Base-by-base conservation (phyloP, 2,888 invertebrate species). In the Andrena fulva region DNA sequence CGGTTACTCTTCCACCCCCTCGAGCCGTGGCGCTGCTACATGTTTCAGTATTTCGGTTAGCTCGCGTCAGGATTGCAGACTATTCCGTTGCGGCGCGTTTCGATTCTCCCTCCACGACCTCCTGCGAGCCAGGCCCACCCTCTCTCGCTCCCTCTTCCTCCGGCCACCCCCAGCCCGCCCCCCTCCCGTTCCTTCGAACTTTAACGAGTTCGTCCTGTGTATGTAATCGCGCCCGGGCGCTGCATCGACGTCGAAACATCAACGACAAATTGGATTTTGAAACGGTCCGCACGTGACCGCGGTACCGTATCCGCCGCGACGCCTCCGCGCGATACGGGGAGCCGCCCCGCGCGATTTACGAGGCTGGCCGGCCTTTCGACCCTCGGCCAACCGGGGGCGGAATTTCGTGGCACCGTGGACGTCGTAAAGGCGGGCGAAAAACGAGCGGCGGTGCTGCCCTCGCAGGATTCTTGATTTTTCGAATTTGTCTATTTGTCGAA, bases 251-350 rank as follows among this genome's bases (percentile, higher is more conserved):
- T 71, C 74, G 77, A 82, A 79, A 85, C 80, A 82, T 82, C 85
- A 77, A 69, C 79, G 85, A 82, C 82, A 85, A 85, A 85, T 85
- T 85, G 82, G 82, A 85, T 85, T 85, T 79, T 82, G 82, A 85
- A 85, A 85, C 82, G 68, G 76, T 76, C 85, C 66, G 84, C 84
- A 85, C 85, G 85, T 85, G 85, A 84, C 77, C 72, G 72, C 77
- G 80, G 77, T 84, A 67, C 84, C 35, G 67, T 80, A 84, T 80
- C 76, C 63, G 35, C 59, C 63, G 35, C 59, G 69, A 50, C 54
- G 42, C 66, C 62, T 48, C 70, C 35, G 63, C 20, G 56, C 68
- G 75, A 69, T 76, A 83, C 75, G 59, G 59, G 60, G 74, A 74
- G 71, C 66, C 24, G 20, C 10, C 7, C 35, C 27, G 24, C 20